These are phyloP conservation scores for Smutsia temminckii DNA, from an alignment of 2,797 vertebrate species.

Conservation along the genomic window DNA sequence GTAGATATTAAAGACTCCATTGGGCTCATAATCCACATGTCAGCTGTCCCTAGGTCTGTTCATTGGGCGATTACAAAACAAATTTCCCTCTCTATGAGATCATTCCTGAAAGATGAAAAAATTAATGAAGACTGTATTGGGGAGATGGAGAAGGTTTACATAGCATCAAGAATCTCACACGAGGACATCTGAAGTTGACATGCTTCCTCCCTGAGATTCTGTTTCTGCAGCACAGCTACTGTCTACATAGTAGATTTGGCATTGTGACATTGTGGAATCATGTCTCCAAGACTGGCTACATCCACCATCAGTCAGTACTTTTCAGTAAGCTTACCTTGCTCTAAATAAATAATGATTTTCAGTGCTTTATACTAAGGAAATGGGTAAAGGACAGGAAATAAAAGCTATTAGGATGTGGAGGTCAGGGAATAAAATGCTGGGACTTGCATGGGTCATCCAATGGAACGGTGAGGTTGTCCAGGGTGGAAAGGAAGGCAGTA, in stretches of 20 bases:
- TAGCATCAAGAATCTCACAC: neutral
- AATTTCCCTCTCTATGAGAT: neutral
- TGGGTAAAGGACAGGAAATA: neutral
- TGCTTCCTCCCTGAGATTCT: neutral
- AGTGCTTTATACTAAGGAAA: neutral
- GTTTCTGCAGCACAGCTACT: neutral
- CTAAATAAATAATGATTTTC: neutral
- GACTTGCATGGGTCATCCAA: neutral
- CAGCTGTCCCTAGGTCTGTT: neutral
- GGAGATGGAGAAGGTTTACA: neutral
- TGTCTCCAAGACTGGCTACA: neutral
- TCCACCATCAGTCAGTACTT: neutral
- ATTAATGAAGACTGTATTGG: neutral
- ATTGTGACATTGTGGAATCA: neutral
- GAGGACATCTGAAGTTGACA: neutral
- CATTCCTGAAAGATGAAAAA: neutral
- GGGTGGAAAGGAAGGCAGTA: neutral
- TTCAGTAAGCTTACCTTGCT: neutral
- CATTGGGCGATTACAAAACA: neutral
- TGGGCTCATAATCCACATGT: neutral
- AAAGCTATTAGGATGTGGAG: neutral
- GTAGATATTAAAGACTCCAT: neutral
- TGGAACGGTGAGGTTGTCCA: neutral
- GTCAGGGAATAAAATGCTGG: neutral
- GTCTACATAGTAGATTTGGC: neutral